Conservation (phyloP, 92 coral and sea anemone genomes). For the Epizoanthus fatuus region DNA sequence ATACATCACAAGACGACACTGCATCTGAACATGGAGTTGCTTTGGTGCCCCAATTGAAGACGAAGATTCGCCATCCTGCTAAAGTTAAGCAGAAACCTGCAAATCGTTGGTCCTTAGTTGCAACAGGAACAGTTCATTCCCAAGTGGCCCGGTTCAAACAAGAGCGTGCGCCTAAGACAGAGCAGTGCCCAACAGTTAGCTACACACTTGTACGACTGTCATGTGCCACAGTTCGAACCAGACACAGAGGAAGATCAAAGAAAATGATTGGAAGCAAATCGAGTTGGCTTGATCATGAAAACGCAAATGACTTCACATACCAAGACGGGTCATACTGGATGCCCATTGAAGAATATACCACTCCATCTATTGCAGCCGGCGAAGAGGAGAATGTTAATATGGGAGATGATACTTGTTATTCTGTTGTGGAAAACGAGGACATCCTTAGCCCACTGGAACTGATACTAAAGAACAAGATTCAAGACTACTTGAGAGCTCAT, state of each 20-base stretch:
- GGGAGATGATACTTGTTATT: neutral
- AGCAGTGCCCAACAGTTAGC: neutral
- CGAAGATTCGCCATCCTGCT: too few relatives aligned
- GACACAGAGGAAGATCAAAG: slow-evolving; percentile 3
- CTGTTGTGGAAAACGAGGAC: neutral
- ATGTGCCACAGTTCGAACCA: slow-evolving; percentile 8
- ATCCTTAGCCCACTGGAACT: slow-evolving; percentile 4
- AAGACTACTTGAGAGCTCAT: slow-evolving; percentile 14
- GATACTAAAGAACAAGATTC: slow-evolving; percentile 10
- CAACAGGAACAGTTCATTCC: too few relatives aligned
- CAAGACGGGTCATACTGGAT: slow-evolving; percentile 21
- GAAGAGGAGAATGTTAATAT: neutral
- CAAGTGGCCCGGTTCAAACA: too few relatives aligned
- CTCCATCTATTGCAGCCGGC: neutral
- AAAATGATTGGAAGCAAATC: slow-evolving; percentile 3
- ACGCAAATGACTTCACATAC: neutral
- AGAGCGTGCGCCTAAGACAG: neutral
- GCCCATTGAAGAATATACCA: neutral
- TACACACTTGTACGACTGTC: neutral
- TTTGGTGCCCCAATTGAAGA: too few relatives aligned
- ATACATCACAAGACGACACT: too few relatives aligned
- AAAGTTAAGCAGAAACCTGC: too few relatives aligned
- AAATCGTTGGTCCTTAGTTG: too few relatives aligned
- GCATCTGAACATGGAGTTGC: too few relatives aligned
- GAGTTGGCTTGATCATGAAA: slow-evolving; percentile 34